These are phyloP conservation scores for Plotosus lineatus DNA, from an alignment of 2,113 vertebrate species.

Conservation along the genomic window DNA sequence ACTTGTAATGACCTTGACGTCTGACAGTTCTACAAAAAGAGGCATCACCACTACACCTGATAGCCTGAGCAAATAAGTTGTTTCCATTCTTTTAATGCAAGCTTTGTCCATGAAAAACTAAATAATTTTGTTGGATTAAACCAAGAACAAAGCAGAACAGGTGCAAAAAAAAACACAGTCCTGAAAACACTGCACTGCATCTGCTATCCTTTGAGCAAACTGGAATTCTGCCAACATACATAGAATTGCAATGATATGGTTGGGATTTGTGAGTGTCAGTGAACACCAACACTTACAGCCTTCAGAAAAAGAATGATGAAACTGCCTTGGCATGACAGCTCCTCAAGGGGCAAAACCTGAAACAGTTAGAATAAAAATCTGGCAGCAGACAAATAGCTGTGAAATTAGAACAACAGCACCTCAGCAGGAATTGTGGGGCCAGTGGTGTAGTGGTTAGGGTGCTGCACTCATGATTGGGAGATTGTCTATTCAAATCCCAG, in stretches of 20 bases:
- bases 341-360: neutral
- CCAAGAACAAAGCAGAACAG: neutral
- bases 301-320: neutral
- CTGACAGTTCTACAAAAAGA: neutral
- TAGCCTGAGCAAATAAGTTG: neutral
- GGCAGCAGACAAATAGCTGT: neutral
- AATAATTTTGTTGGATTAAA: neutral
- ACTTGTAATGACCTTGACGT: neutral
- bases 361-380: neutral
- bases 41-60: neutral
- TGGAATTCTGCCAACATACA: neutral
- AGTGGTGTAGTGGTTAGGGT: too few species aligned
- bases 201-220: neutral
- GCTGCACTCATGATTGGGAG: too few species aligned
- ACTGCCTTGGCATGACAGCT: neutral
- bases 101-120: neutral
- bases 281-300: neutral
- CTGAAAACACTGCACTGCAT: neutral
- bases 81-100: neutral
- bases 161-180: neutral
- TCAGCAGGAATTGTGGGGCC: too few species aligned
- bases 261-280: neutral
- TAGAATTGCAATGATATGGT: neutral
- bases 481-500: too few species aligned
- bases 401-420: neutral